phyloP scores from a whole-genome alignment of 2,797 vertebrate species.

The Pseudochirops corinnae region DNA sequence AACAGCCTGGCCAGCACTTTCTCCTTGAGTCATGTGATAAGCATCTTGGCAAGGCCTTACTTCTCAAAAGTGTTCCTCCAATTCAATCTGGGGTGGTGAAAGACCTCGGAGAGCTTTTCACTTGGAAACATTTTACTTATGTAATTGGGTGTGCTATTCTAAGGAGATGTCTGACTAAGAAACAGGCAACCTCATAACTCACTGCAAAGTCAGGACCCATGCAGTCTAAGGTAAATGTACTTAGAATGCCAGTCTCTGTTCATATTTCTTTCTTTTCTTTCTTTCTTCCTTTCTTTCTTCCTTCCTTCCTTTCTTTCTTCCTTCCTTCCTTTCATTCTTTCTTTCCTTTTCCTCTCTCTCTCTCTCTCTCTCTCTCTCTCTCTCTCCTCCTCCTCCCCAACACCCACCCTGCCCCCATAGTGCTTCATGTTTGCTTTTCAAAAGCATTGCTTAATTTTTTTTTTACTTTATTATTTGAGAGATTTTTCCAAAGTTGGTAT shows the following conservation, averaged over 20 bases:
- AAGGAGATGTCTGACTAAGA: conserved; percentile 36
- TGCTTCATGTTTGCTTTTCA: conserved; percentile 5
- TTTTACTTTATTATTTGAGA: conserved; percentile 60
- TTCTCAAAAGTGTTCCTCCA: conserved; percentile 25
- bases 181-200: neutral
- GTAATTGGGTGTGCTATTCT: conserved; percentile 36
- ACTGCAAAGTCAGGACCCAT: conserved; percentile 8
- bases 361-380: too few species aligned
- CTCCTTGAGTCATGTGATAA: conserved; percentile 10
- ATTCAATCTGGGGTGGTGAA: conserved; percentile 34
- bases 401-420: neutral
- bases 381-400: neutral
- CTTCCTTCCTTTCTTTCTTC: neutral
- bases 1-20: conserved; percentile 20
- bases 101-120: conserved; percentile 1
- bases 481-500: conserved; percentile 40
- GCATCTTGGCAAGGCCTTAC: conserved; percentile 23
- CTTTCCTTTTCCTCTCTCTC: neutral
- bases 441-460: conserved; percentile 1
- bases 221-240: neutral
- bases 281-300: neutral
- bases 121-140: conserved; percentile 48
- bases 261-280: neutral
- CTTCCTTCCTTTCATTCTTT: neutral
- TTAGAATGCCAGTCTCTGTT: neutral